Percentiles rank a stretch among this genome's conserved stretches.
These are phyloP conservation scores for Gnatocerus cornutus DNA, from an alignment of 2,888 invertebrate genomes.

Conservation along the genomic window DNA sequence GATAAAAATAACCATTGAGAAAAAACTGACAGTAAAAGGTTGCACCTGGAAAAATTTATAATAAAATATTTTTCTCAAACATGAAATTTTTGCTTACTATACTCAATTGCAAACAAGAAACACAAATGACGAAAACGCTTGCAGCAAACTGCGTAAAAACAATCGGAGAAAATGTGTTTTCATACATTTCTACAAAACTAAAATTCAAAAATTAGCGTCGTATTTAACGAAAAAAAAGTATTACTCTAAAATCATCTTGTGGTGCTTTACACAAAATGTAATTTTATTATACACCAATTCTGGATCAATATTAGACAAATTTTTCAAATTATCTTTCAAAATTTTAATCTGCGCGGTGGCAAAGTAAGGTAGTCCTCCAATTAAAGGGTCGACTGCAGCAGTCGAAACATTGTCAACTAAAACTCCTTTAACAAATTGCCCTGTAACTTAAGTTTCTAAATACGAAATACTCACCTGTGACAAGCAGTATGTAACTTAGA, in stretches of 20 bases:
- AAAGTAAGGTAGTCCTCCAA: conserved; percentile 23
- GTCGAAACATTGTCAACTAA: conserved; percentile 2
- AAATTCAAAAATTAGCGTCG: background rate
- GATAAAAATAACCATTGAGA: conserved; percentile 1
- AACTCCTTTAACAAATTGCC: conserved; percentile 14
- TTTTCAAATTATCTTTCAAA: conserved; percentile 31
- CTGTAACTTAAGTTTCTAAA: no score
- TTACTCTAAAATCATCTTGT: conserved; percentile 25
- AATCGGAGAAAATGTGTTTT: background rate
- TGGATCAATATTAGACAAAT: conserved; percentile 8
- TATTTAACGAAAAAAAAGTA: background rate
- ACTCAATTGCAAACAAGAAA: conserved; percentile 19
- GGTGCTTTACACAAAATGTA: conserved; percentile 13
- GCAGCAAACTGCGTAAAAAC: conserved; percentile 7
- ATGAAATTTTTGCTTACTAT: background rate
- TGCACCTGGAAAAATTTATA: conserved; percentile 18
- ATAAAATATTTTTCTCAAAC: background rate
- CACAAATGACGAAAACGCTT: conserved; percentile 16
- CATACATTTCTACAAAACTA: conserved; percentile 7
- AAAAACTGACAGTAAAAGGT: conserved; percentile 14
- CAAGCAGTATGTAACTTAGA: conserved; percentile 1
- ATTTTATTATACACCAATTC: conserved; percentile 1
- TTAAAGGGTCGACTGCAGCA: conserved; percentile 22
- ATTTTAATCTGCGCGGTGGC: conserved; percentile 25
- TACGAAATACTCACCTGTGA: background rate